phyloP scores from a whole-genome alignment of 2,113 vertebrate species.

The Oplegnathus fasciatus region DNA sequence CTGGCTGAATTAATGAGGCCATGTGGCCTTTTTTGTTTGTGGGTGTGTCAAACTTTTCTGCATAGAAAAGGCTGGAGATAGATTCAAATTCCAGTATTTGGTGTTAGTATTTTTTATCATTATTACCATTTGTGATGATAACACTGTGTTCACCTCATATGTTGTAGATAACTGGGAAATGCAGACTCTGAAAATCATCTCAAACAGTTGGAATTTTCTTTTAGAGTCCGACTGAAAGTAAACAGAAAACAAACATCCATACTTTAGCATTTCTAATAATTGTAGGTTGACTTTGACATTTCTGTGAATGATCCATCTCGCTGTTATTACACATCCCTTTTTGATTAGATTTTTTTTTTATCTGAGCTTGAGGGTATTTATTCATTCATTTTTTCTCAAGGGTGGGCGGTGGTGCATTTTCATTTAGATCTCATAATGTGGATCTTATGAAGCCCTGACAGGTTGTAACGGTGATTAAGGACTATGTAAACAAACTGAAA shows the following conservation, averaged over 20 bases:
- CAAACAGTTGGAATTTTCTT: background rate
- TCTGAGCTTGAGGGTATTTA: background rate
- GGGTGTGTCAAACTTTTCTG: background rate
- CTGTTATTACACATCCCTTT: background rate
- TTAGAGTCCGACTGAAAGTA: background rate
- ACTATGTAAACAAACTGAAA: constrained; percentile 34
- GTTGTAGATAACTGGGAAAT: background rate
- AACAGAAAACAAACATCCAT: background rate
- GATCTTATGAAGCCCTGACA: constrained; percentile 25
- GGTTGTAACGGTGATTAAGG: constrained; percentile 5
- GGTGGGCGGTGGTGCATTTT: background rate
- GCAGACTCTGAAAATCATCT: background rate
- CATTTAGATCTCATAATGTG: constrained; percentile 22
- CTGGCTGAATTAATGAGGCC: constrained; percentile 18
- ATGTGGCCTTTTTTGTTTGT: constrained; percentile 4
- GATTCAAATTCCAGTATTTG: background rate
- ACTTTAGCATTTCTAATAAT: background rate
- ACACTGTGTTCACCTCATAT: background rate
- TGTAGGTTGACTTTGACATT: background rate
- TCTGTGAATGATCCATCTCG: background rate
- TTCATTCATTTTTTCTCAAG: background rate
- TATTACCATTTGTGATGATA: background rate
- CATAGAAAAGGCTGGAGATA: background rate
- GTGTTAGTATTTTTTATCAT: background rate
- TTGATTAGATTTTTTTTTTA: background rate